phyloP scores from a whole-genome alignment of 2,888 invertebrate genomes.

The Boloria euphrosyne region DNA sequence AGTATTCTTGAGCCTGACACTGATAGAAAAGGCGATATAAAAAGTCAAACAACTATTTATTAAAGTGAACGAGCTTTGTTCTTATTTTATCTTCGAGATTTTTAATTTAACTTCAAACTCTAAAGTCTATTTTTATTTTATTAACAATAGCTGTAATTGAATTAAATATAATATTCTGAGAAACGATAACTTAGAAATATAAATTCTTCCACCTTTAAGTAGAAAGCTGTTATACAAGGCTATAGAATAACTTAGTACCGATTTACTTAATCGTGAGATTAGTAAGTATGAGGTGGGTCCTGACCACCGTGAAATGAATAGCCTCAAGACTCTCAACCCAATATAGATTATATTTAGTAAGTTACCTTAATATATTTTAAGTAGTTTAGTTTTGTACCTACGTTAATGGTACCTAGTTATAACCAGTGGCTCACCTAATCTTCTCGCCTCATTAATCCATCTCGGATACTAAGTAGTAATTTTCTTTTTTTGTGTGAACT shows the following conservation, averaged over 20 bases:
- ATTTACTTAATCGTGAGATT: constrained; percentile 38
- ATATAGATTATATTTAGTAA: constrained; percentile 29
- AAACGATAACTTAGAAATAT: background rate
- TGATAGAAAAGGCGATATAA: constrained; percentile 20
- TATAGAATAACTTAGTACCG: constrained; percentile 23
- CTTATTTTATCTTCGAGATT: background rate
- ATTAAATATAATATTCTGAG: too few relatives aligned
- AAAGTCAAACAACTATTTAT: constrained; percentile 12
- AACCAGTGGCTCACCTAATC: too few relatives aligned
- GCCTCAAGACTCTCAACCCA: constrained; percentile 30
- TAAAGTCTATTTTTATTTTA: background rate
- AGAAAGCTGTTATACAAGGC: constrained; percentile 15
- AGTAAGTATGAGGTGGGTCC: constrained; percentile 32
- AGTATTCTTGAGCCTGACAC: constrained; percentile 25
- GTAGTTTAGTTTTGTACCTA: constrained; percentile 3
- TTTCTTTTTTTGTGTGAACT: too few relatives aligned
- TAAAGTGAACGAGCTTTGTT: background rate
- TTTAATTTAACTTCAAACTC: background rate
- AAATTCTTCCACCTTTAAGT: constrained; percentile 11
- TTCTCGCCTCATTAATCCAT: too few relatives aligned
- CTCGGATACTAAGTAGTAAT: too few relatives aligned
- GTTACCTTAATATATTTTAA: constrained; percentile 8
- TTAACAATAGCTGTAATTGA: background rate
- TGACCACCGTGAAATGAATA: constrained; percentile 37
- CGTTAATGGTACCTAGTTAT: too few relatives aligned